Base-by-base conservation (phyloP, 2,113 vertebrate species). In the Columbina picui region DNA sequence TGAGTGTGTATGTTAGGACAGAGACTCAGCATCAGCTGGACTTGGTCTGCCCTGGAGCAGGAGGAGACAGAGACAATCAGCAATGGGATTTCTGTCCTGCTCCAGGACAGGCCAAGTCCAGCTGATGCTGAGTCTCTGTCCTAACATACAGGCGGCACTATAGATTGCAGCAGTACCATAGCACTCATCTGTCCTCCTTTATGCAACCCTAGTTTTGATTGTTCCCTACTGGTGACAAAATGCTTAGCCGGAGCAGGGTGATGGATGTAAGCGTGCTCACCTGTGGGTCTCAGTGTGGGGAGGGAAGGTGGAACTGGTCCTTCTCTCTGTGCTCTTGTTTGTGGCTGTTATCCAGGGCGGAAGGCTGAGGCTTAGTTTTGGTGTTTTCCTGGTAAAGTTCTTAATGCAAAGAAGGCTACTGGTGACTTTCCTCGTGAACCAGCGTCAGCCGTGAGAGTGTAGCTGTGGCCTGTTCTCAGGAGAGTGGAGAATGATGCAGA, bases 201-300 rank as follows among this genome's bases (percentile, higher is more conserved):
- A 64, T 68, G n/a, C 47, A 57, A 36, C 38, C 27, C 26, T 43
- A 47, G 3, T 41, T 74, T 74, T 56, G 57, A 10, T 67, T 47
- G 61, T 81, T 91, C 38, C 43, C 34, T 73, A 0, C 23, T 71
- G 69, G 56, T 84, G 65, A 26, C 76, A 94, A 36, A 80, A 59
- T 8, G 6, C 64, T 75, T 47, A 13, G 0, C 26, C n/a, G 14
- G 23, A 64, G 12, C 1, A 20, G 26, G 11, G 14, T 1, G 5
- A 3, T 63, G 30, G 14, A 32, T 22, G 34, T 65, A 14, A 45
- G 25, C 27, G 2, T 56, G 19, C n/a, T 52, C 23, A 55, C 12
- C 21, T 36, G 36, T 45, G 76, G 41, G 52, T 16, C 29, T 17
- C 34, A 7, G 45, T 0, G 1, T 16, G 14, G 55, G 29, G 39